Evolutionary conservation across 2,113 vertebrate genomes (phyloP).

Genomic region (Mesoclemmys tuberculata): DNA sequence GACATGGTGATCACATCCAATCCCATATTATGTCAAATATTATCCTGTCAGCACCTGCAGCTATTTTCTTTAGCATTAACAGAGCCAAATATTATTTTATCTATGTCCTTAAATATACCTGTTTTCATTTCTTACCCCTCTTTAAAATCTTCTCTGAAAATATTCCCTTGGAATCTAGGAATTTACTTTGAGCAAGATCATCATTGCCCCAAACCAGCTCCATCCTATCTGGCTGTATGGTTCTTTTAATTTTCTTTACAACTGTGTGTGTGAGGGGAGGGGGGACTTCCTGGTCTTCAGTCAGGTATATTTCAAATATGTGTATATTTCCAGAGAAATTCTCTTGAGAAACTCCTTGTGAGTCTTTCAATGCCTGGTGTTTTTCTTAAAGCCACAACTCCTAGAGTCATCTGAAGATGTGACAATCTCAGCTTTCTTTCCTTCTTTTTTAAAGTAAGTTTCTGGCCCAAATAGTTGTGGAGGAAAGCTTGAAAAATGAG

Average conservation of each 20-base stretch:
- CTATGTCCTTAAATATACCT: neutral
- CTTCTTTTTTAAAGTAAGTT: neutral
- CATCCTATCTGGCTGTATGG: accelerated
- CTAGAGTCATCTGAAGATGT: neutral
- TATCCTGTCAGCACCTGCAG: accelerated
- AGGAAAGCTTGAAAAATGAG: neutral
- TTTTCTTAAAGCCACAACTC: neutral
- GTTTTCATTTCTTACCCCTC: neutral
- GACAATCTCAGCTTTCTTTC: neutral
- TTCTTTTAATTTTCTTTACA: neutral
- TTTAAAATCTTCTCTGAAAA: neutral
- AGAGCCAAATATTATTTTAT: accelerated
- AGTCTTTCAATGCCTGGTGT: too few relatives aligned
- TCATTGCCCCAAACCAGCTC: neutral
- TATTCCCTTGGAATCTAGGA: accelerated
- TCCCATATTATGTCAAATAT: neutral
- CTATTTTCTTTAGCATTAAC: accelerated
- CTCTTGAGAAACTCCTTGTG: neutral
- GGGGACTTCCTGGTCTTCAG: neutral
- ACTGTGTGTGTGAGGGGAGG: neutral
- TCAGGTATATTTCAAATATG: neutral
- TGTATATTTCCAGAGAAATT: neutral
- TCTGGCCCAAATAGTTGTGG: neutral
- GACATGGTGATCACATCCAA: neutral
- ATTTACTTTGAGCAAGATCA: neutral